Evolutionary conservation across 2,113 vertebrate species (phyloP).

Genomic region (Dicaeum eximium): DNA sequence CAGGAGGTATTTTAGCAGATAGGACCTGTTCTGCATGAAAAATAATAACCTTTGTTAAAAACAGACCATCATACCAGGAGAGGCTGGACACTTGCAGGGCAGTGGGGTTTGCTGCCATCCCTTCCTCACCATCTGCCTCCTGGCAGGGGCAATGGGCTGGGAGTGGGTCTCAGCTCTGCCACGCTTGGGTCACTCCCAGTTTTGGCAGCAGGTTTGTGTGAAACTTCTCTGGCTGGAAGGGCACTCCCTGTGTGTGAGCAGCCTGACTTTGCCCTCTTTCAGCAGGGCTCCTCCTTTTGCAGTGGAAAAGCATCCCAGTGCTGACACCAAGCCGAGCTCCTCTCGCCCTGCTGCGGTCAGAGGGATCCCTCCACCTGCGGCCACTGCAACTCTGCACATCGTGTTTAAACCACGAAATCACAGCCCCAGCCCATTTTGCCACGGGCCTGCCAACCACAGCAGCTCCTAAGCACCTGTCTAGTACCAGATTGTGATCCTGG

Average conservation of each 20-base stretch:
- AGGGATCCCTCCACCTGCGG: neutral
- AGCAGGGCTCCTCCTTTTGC: neutral
- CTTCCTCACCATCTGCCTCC: neutral
- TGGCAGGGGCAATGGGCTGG: neutral
- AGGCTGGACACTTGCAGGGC: neutral
- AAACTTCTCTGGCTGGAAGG: neutral
- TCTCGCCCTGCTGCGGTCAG: neutral
- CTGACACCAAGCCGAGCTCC: neutral
- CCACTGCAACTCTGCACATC: neutral
- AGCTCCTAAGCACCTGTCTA: neutral
- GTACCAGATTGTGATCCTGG: rapidly evolving
- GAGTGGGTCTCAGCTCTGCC: neutral
- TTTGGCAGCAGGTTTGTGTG: neutral
- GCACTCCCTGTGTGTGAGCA: neutral
- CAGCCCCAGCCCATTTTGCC: neutral
- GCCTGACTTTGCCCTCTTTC: neutral
- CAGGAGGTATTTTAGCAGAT: neutral
- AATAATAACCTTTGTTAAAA: neutral
- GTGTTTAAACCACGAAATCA: neutral
- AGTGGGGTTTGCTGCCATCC: neutral
- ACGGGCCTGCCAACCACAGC: rapidly evolving
- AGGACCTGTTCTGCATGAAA: neutral
- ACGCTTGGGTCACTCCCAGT: rapidly evolving
- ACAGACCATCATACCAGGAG: neutral
- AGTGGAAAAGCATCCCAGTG: neutral